Conservation (phyloP, 2,113 vertebrate species). For the Crotalus tigris region DNA sequence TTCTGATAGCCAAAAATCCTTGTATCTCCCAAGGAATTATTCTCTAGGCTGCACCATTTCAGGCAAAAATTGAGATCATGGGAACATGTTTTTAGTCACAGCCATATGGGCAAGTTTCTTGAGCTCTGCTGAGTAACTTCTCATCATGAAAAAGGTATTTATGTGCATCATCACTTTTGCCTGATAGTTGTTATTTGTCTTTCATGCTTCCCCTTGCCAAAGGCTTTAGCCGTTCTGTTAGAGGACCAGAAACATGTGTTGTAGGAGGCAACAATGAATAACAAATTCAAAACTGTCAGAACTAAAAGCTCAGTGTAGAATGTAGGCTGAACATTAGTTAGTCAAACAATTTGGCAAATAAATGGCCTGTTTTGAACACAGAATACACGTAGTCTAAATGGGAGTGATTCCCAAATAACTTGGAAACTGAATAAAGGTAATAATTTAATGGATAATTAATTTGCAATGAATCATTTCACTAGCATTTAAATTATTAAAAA, state of each 20-base stretch:
- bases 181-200: constrained; percentile 25
- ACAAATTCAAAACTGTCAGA: constrained; percentile 9
- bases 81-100: background rate
- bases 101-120: background rate
- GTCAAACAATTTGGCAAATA: background rate
- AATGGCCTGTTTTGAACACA: background rate
- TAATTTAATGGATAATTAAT: background rate
- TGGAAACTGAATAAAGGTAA: constrained; percentile 6
- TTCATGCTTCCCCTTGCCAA: constrained; percentile 19
- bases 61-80: background rate
- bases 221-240: background rate
- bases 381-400: background rate
- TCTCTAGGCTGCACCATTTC: background rate
- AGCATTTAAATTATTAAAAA: constrained; percentile 17
- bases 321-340: constrained; percentile 1
- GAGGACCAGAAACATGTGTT: constrained; percentile 7
- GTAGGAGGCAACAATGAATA: constrained; percentile 4
- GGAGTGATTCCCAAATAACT: background rate
- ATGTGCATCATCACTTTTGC: constrained; percentile 13
- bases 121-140: background rate
- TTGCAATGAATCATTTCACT: background rate
- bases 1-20: background rate
- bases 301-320: background rate
- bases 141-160: background rate
- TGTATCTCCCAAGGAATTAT: background rate